Conservation (phyloP, 2,113 vertebrate species). For the Oreochromis spilurus region DNA sequence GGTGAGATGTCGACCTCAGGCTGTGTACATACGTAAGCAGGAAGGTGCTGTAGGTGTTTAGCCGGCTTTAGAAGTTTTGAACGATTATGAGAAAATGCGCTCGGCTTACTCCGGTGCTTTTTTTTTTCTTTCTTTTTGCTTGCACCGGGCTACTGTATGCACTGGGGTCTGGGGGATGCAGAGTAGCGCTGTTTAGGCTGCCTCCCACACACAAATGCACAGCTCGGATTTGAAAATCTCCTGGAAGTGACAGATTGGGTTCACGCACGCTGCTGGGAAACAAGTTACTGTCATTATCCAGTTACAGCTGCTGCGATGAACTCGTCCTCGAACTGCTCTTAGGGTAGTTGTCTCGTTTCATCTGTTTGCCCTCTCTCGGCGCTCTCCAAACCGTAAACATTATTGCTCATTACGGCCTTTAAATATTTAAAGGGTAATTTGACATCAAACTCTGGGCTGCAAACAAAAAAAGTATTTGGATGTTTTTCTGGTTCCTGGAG, state of each 20-base stretch:
- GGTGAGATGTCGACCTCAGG: constrained; percentile 15
- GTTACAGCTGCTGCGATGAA: constrained; percentile 33
- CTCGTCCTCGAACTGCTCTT: constrained; percentile 19
- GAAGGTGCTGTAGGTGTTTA: not conserved
- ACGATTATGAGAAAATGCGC: not conserved
- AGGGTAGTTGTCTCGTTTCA: constrained; percentile 13
- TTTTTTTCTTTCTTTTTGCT: not conserved
- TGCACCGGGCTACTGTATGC: not conserved
- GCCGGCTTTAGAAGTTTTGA: not conserved
- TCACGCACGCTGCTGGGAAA: constrained; percentile 46
- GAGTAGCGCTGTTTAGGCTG: constrained; percentile 21
- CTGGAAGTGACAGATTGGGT: constrained; percentile 67
- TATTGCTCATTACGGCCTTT: not conserved
- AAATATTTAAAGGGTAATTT: not conserved
- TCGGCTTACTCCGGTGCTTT: not conserved
- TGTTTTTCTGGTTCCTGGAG: not conserved
- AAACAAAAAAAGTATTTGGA: not conserved
- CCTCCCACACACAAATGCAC: constrained; percentile 29
- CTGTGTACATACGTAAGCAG: not conserved
- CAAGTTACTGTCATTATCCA: constrained; percentile 59
- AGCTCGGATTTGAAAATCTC: constrained; percentile 42
- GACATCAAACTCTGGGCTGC: not conserved
- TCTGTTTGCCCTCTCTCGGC: not conserved
- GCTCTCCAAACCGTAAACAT: not conserved
- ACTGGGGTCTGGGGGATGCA: not conserved